A percentile compares a stretch with the other conserved stretches of the same genome.
Conservation (phyloP, 2,113 vertebrate species). For the Bombycilla garrulus region DNA sequence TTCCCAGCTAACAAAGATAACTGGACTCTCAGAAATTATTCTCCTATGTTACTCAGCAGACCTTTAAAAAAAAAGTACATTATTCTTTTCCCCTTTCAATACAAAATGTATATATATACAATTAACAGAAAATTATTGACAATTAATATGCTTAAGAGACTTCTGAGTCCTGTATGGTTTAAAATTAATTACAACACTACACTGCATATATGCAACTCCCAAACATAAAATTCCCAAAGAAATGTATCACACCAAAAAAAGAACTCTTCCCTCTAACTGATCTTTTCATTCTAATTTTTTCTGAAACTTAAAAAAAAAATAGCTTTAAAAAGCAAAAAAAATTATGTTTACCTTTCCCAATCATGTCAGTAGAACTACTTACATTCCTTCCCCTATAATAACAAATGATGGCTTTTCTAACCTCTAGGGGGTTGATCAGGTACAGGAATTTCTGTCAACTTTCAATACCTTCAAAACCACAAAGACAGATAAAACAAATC, state of each 20-base stretch:
- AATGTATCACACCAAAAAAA: rapidly evolving
- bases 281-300: background rate
- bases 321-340: background rate
- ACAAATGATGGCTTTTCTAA: background rate
- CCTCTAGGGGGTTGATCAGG: background rate
- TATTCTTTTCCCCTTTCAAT: background rate
- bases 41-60: background rate
- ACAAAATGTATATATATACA: background rate
- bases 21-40: background rate
- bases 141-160: background rate
- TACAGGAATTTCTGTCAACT: background rate
- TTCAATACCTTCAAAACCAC: background rate
- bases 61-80: background rate
- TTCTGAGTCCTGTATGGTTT: background rate
- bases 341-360: background rate
- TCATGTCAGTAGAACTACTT: background rate
- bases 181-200: background rate
- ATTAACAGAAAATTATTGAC: background rate
- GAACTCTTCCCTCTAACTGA: background rate
- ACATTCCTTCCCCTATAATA: background rate
- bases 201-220: background rate
- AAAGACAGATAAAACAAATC: background rate
- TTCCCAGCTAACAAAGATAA: background rate
- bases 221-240: background rate
- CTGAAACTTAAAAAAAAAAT: background rate